Conservation (phyloP, 2,888 invertebrate species). For the Brachyptera risi region DNA sequence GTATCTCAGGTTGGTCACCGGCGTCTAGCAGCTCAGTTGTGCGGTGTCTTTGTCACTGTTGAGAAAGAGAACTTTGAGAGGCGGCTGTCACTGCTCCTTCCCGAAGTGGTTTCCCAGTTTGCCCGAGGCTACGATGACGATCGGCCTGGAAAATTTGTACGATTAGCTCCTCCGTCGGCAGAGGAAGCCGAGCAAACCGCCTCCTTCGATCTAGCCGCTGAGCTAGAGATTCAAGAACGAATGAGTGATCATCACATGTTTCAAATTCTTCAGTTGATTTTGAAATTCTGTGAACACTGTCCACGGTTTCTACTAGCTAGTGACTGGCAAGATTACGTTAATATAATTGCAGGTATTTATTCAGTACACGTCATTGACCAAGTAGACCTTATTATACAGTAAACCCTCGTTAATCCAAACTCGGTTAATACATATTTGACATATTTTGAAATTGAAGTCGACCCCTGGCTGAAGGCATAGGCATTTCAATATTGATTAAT, state of each 20-base stretch:
- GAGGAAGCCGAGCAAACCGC: neutral
- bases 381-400: too few relatives aligned
- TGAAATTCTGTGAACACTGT: conserved; percentile 64
- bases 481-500: too few relatives aligned
- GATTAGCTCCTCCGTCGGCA: conserved; percentile 26
- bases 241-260: conserved; percentile 70
- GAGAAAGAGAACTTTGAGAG: conserved; percentile 68
- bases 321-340: conserved; percentile 44
- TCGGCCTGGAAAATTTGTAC: conserved; percentile 57
- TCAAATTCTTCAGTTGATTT: conserved; percentile 65
- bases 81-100: conserved; percentile 58
- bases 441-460: too few relatives aligned
- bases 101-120: conserved; percentile 55
- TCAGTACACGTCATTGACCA: too few relatives aligned
- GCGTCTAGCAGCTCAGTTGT: conserved; percentile 72
- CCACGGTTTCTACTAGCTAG: conserved; percentile 53
- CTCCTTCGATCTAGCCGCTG: neutral
- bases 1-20: conserved; percentile 57
- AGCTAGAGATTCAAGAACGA: conserved; percentile 55
- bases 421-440: too few relatives aligned
- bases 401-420: too few relatives aligned
- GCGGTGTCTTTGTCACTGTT: conserved; percentile 72
- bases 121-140: conserved; percentile 34
- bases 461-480: too few relatives aligned
- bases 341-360: conserved; percentile 30